A percentile compares a stretch with the other conserved stretches of the same genome.
Conservation (phyloP, 2,888 invertebrate genomes). For the Adineta ricciae region DNA sequence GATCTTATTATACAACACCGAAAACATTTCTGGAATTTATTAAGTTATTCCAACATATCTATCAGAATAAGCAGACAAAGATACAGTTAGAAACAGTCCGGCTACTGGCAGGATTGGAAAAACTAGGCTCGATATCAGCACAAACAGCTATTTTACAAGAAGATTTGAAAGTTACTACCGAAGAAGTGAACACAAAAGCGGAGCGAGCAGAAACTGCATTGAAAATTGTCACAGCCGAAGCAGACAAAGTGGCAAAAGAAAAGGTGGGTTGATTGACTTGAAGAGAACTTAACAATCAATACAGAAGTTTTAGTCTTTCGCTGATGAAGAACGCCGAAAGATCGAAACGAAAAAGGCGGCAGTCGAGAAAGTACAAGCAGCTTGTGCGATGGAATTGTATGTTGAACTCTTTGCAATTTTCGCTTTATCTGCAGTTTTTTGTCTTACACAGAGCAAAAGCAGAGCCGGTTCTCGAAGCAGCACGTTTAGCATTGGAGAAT, state of each 20-base stretch:
- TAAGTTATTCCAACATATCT: slow-evolving; percentile 62
- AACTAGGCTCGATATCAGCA: slow-evolving; percentile 38
- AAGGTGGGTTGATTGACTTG: not conserved
- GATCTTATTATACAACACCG: slow-evolving; percentile 92
- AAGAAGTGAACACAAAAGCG: slow-evolving; percentile 58
- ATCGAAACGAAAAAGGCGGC: slow-evolving; percentile 5
- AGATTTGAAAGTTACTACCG: slow-evolving; percentile 71
- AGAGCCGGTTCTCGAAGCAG: not conserved
- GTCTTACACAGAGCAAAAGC: not conserved
- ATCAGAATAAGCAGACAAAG: not conserved
- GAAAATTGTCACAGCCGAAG: slow-evolving; percentile 35
- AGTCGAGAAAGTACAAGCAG: not conserved
- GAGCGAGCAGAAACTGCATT: slow-evolving; percentile 73
- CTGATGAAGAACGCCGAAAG: slow-evolving; percentile 6
- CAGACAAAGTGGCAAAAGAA: slow-evolving; percentile 16
- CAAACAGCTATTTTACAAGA: slow-evolving; percentile 75
- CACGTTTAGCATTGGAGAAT: not conserved
- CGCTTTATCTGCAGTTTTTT: no score
- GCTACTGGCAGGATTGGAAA: slow-evolving; percentile 60
- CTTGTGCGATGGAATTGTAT: slow-evolving; percentile 2
- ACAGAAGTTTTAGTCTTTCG: not conserved
- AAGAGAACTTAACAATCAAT: not conserved
- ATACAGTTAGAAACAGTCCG: slow-evolving; percentile 9
- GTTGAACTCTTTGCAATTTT: no score
- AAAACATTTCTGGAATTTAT: slow-evolving; percentile 93